Evolutionary conservation across 2,888 invertebrate genomes (phyloP), one percentile per base, ranked within the genome.

Genomic region (Thecophora atra): DNA sequence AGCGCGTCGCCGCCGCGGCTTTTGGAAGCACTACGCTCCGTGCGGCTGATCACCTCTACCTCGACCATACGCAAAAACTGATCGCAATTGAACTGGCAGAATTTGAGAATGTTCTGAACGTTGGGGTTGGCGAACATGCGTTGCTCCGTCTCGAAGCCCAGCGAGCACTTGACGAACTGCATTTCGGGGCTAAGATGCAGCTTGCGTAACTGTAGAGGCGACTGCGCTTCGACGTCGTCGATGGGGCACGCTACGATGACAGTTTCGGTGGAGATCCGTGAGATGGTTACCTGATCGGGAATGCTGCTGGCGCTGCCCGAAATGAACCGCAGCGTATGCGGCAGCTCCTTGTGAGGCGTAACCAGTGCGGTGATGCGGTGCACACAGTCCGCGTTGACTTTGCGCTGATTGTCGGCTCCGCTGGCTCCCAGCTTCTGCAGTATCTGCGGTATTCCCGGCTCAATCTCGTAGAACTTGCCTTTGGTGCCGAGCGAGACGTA

Each of bases 401-500:
- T 84, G 15, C 84, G 84, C 52, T 83, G 79, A 0, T 78, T 73
- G 17, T 78, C 79, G 24, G 62, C 74, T n/a, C 72, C 66, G 63
- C 78, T 52, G 67, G 47, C 60, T 24, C 64, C 26, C 4, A 80
- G 76, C 67, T 86, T 86, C 73, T 87, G 85, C 13, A 86, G 63
- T 54, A 87, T 80, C 71, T 86, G 86, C 17, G 86, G 87, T 79
- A 85, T 89, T 84, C 86, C 91, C 85, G 87, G 91, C 87, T 89
- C 88, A 51, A 90, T 90, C 77, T 90, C 90, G 84, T 92, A 93
- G 84, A 93, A 90, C 84, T 92, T 92, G 58, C 93, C 93, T 83
- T 92, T 91, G 69, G 92, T 91, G 79, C 91, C 90, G 81, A 93
- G 89, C 30, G 93, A 92, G 78, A 93, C 91, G 86, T 92, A 93